These are phyloP conservation scores for Diloba caeruleocephala DNA, from an alignment of 2,888 invertebrate species.

Conservation along the genomic window DNA sequence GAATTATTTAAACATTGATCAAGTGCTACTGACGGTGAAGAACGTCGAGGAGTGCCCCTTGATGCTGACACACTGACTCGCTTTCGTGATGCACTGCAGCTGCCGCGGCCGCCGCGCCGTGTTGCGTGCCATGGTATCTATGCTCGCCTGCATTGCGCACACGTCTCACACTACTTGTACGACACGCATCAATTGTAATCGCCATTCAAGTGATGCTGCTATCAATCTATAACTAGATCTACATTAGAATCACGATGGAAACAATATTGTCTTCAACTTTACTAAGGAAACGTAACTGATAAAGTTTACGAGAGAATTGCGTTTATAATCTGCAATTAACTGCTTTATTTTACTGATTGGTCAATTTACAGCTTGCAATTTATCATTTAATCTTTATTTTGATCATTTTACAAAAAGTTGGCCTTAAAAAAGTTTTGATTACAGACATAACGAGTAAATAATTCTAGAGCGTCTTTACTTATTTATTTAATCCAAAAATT, in stretches of 20 bases:
- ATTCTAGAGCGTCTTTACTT: too few species aligned
- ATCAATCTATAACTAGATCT: slow-evolving; percentile 7
- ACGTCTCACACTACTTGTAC: slow-evolving; percentile 30
- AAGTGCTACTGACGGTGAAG: slow-evolving; percentile 62
- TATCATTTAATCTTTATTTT: too few species aligned
- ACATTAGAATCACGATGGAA: not conserved
- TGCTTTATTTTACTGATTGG: too few species aligned
- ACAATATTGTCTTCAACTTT: too few species aligned
- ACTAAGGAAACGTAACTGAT: too few species aligned
- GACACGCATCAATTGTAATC: slow-evolving; percentile 46
- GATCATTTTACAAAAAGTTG: too few species aligned
- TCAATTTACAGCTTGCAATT: too few species aligned
- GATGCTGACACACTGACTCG: slow-evolving; percentile 87
- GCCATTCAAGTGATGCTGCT: slow-evolving; percentile 37
- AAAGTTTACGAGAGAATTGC: too few species aligned
- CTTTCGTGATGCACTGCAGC: slow-evolving; percentile 69
- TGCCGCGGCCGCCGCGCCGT: slow-evolving; percentile 10
- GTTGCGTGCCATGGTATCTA: slow-evolving; percentile 38
- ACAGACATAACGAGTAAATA: too few species aligned
- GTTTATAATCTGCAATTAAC: too few species aligned
- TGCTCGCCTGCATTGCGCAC: slow-evolving; percentile 44
- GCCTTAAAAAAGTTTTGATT: too few species aligned
- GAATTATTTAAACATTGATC: slow-evolving; percentile 65
- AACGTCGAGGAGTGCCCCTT: slow-evolving; percentile 50
- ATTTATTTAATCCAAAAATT: too few species aligned